These are phyloP conservation scores for Dasypogon diadema DNA, from an alignment of 2,888 invertebrate species.

Conservation along the genomic window DNA sequence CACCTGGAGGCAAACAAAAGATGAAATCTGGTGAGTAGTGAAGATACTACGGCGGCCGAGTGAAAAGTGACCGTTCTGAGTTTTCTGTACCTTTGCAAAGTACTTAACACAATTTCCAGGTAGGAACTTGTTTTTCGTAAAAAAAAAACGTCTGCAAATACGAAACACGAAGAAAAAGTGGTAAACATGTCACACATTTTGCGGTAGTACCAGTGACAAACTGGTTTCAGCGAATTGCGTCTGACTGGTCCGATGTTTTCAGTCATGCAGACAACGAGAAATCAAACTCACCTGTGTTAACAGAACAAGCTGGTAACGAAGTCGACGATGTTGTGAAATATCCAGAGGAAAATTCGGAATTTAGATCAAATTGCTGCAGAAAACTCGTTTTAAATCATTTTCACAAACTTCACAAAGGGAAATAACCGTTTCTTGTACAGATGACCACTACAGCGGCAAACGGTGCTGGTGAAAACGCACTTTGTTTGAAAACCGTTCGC, in stretches of 20 bases:
- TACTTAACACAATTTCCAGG: constrained; percentile 22
- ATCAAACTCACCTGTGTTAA: neutral
- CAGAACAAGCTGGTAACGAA: neutral
- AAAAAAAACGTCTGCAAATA: constrained; percentile 17
- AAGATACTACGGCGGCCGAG: neutral
- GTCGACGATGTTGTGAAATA: constrained; percentile 21
- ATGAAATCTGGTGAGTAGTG: neutral
- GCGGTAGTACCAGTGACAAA: constrained; percentile 17
- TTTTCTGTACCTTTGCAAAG: neutral
- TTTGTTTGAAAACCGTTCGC: neutral
- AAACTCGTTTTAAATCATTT: constrained; percentile 43
- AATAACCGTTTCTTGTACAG: constrained; percentile 15
- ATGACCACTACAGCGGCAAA: constrained; percentile 5
- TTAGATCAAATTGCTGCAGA: constrained; percentile 6
- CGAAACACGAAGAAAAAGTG: constrained; percentile 10
- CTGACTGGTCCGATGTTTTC: neutral
- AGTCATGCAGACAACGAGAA: neutral
- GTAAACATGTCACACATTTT: constrained; percentile 35
- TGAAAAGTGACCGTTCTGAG: neutral
- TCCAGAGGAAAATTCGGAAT: constrained; percentile 25
- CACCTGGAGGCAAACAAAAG: neutral
- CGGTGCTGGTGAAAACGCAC: neutral
- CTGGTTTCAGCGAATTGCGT: constrained; percentile 9
- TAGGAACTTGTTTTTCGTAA: constrained; percentile 18
- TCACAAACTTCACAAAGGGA: constrained; percentile 17